Evolutionary conservation across 2,797 vertebrate genomes (phyloP).

Genomic region (Chloroceryle amazona): DNA sequence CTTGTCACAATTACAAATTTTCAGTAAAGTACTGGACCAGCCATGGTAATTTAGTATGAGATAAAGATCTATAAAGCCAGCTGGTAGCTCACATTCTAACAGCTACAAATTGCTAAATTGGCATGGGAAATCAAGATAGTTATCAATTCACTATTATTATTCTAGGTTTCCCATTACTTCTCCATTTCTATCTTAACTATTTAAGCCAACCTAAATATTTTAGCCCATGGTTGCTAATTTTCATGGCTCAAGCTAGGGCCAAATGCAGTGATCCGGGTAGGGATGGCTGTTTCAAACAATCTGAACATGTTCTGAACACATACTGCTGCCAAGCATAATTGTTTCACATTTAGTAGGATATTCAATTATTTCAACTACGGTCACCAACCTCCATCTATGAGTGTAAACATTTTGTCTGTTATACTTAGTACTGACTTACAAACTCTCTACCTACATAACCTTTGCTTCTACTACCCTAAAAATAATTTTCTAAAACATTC

Average conservation of each 20-base stretch:
- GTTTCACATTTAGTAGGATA: fast-evolving
- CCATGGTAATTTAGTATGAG: slow-evolving; percentile 31
- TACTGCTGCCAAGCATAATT: not conserved
- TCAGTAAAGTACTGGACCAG: not conserved
- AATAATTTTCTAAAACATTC: not conserved
- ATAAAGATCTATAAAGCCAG: slow-evolving; percentile 48
- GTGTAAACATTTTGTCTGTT: not conserved
- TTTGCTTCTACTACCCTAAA: not conserved
- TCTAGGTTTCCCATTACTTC: not conserved
- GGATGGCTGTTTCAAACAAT: not conserved
- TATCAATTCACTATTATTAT: slow-evolving; percentile 3
- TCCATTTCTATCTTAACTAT: not conserved
- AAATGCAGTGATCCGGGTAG: not conserved
- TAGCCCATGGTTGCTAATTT: not conserved
- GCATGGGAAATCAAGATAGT: slow-evolving; percentile 36
- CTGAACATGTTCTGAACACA: fast-evolving
- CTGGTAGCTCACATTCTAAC: slow-evolving; percentile 43
- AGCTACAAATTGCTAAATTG: slow-evolving; percentile 68
- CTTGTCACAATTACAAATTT: not conserved
- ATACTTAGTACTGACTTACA: no score
- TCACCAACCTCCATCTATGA: not conserved
- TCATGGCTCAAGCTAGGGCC: not conserved
- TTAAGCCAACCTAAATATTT: not conserved
- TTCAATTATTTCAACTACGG: not conserved
- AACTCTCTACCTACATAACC: not conserved